These are phyloP conservation scores for Melanchra persicariae DNA, from an alignment of 2,888 invertebrate genomes.

Conservation along the genomic window DNA sequence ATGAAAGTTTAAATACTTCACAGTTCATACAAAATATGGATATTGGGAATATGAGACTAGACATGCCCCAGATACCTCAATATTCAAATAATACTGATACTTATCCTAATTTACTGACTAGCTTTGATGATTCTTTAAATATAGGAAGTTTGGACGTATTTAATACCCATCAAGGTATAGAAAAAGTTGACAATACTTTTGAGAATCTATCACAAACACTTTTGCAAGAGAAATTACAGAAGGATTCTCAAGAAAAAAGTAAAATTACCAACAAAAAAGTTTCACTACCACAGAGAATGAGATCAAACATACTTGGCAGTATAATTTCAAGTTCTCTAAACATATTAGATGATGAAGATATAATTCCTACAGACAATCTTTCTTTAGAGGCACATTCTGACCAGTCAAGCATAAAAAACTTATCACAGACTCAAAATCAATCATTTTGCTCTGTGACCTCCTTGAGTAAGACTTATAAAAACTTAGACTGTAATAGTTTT, in stretches of 20 bases:
- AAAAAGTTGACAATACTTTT: not conserved
- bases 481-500: constrained; percentile 80
- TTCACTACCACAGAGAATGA: constrained; percentile 20
- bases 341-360: constrained; percentile 74
- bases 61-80: not conserved
- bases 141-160: not conserved
- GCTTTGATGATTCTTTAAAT: constrained; percentile 10
- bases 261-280: constrained; percentile 11
- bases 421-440: constrained; percentile 65
- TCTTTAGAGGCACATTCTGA: constrained; percentile 63
- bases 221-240: not conserved
- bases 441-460: constrained; percentile 77
- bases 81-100: constrained; percentile 1
- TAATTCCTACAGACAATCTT: constrained; percentile 46
- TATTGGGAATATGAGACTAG: not conserved
- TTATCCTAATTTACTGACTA: not conserved
- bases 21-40: constrained; percentile 3
- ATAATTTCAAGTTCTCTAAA: constrained; percentile 79
- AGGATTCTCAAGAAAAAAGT: constrained; percentile 2
- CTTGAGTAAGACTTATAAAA: constrained; percentile 79
- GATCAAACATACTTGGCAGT: constrained; percentile 66
- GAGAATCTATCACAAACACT: not conserved
- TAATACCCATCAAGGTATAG: not conserved
- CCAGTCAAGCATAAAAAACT: constrained; percentile 53
- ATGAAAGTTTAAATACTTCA: not conserved